phyloP scores from a whole-genome alignment of 2,888 invertebrate species.

The Sarcophaga variegata region DNA sequence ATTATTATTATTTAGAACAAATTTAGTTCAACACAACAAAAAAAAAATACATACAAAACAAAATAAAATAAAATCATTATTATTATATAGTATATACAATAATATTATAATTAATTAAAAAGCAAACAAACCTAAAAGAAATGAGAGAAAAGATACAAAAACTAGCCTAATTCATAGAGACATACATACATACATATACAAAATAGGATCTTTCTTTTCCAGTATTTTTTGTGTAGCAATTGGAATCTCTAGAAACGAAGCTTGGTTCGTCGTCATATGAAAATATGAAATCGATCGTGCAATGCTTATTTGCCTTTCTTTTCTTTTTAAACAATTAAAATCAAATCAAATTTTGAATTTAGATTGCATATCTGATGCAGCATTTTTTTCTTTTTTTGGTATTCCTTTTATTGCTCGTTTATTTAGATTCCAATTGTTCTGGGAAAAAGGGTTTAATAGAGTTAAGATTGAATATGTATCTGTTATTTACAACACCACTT shows the following conservation, averaged over 20 bases:
- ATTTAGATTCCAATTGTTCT: background rate
- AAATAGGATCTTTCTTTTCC: background rate
- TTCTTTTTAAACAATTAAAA: too few relatives aligned
- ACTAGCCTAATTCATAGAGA: background rate
- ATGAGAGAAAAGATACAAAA: background rate
- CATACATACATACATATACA: background rate
- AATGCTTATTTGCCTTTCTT: too few relatives aligned
- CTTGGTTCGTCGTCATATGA: background rate
- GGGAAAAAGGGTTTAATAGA: background rate
- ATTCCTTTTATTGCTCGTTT: too few relatives aligned
- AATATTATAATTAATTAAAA: background rate
- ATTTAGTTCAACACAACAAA: slow-evolving; percentile 76
- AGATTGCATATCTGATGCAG: too few relatives aligned
- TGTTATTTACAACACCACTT: slow-evolving; percentile 64
- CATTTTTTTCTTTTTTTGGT: too few relatives aligned
- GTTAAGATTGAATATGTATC: background rate
- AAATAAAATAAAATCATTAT: slow-evolving; percentile 50
- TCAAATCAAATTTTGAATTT: too few relatives aligned
- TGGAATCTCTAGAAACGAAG: background rate
- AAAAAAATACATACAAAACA: slow-evolving; percentile 46
- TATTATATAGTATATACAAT: background rate
- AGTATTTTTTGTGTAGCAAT: background rate
- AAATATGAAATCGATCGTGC: too few relatives aligned
- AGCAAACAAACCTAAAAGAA: slow-evolving; percentile 31
- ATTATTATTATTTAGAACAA: slow-evolving; percentile 76